Evolutionary conservation across 2,888 invertebrate species (phyloP).

Genomic region (Eurois occulta): DNA sequence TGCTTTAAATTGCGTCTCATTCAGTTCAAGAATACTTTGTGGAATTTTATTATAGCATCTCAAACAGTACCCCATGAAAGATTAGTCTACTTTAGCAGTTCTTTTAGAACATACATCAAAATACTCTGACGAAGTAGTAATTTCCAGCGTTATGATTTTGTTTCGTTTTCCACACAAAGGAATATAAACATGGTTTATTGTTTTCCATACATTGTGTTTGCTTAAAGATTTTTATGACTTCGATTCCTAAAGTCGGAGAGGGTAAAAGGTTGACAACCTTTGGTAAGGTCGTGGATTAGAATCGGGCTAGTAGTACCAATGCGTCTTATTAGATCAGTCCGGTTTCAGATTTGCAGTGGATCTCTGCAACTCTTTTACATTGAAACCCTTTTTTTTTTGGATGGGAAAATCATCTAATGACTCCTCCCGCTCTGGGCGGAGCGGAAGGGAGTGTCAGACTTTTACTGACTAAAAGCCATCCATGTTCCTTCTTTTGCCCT

Average conservation of each 20-base stretch:
- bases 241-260: background rate
- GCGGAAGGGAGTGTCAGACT: no score
- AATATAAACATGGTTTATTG: slow-evolving; percentile 28
- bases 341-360: background rate
- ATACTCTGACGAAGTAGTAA: background rate
- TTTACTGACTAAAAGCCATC: no score
- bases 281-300: background rate
- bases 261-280: slow-evolving; percentile 5
- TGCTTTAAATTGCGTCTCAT: no score
- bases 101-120: background rate
- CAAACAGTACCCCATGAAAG: no score
- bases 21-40: no score
- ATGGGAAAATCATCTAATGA: no score
- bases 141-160: slow-evolving; percentile 11
- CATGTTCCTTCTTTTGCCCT: no score
- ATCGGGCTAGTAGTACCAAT: background rate
- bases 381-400: no score
- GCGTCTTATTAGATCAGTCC: background rate
- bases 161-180: slow-evolving; percentile 37
- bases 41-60: no score
- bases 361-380: no score
- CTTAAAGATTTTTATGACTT: slow-evolving; percentile 19
- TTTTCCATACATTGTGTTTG: background rate
- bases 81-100: no score
- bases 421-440: no score